Base-by-base conservation (phyloP, 2,113 vertebrate genomes). In the Daphoenositta chrysoptera region DNA sequence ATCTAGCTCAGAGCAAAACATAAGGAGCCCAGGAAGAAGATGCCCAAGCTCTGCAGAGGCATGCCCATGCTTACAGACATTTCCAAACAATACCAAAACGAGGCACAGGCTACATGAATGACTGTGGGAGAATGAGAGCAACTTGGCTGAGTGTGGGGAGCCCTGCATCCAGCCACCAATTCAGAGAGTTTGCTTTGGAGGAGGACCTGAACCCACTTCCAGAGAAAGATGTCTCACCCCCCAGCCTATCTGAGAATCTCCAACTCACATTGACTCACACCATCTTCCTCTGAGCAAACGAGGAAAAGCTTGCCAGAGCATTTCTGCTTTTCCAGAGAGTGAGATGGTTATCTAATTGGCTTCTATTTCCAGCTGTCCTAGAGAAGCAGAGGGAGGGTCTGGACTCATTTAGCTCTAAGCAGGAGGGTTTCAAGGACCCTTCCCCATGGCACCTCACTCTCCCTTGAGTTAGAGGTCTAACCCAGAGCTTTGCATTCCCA, bases 231-330 rank as follows among this genome's bases (percentile, higher is more conserved):
- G 53, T 50, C 18, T 33, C 20, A 63, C 11, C 48, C n/a, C 54
- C 7, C 30, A 78, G 26, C 15, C 63, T 89, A 2, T 86, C 10
- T 69, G 48, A 63, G 66, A 72, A 50, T 64, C 33, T 83, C 42
- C 75, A 54, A 4, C 47, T 83, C 42, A 45, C 22, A 9, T 8
- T 88, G 68, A 31, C 63, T 75, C n/a, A 33, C 42, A 31, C 15
- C 0, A 0, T 61, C 28, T 28, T 87, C 21, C n/a, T 78, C 31
- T 48, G 56, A 57, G 47, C 20, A 40, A 13, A 17, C 1, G 39
- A 83, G 30, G 28, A 68, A 71, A 68, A 90, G 13, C 35, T 40
- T 71, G n/a, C 31, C 39, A n/a, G 39, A 23, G 30, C 7, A 8
- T 66, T 88, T 66, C 66, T 75, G 2, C 7, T 48, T n/a, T 73